These are phyloP conservation scores for Sebastes variabilis DNA, from an alignment of 2,797 vertebrate genomes.

Conservation along the genomic window DNA sequence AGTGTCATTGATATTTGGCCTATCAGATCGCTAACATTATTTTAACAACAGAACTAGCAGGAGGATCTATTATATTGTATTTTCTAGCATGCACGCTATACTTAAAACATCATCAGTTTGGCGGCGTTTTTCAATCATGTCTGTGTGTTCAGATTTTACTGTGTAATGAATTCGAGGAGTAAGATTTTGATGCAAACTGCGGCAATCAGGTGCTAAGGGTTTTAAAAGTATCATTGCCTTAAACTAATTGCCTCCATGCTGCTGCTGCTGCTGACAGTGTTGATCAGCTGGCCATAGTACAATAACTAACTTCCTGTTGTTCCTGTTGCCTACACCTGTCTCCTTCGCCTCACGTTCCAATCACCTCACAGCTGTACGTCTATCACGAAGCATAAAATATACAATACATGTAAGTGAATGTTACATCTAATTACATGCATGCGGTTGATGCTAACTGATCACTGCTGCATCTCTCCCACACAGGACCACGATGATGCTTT, in stretches of 20 bases:
- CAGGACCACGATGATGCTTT: conserved; percentile 7
- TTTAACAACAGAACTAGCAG: background rate
- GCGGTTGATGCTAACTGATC: background rate
- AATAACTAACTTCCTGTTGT: background rate
- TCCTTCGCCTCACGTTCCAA: background rate
- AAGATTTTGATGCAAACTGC: background rate
- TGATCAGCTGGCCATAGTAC: background rate
- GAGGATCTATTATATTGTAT: background rate
- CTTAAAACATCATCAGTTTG: background rate
- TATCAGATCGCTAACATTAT: background rate
- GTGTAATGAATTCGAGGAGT: background rate
- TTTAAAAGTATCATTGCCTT: background rate
- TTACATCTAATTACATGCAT: background rate
- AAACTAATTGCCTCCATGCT: background rate
- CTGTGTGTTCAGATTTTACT: background rate
- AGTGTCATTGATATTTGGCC: too few species aligned
- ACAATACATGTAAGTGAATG: background rate
- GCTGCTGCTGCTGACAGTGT: background rate
- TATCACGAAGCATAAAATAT: background rate
- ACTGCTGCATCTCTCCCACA: conserved; percentile 2
- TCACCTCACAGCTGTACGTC: background rate
- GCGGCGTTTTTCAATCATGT: background rate
- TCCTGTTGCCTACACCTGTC: background rate
- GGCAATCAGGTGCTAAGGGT: background rate
- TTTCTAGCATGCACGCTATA: fast-evolving